phyloP scores from a whole-genome alignment of 2,888 invertebrate genomes.

The Melanostoma scalare region DNA sequence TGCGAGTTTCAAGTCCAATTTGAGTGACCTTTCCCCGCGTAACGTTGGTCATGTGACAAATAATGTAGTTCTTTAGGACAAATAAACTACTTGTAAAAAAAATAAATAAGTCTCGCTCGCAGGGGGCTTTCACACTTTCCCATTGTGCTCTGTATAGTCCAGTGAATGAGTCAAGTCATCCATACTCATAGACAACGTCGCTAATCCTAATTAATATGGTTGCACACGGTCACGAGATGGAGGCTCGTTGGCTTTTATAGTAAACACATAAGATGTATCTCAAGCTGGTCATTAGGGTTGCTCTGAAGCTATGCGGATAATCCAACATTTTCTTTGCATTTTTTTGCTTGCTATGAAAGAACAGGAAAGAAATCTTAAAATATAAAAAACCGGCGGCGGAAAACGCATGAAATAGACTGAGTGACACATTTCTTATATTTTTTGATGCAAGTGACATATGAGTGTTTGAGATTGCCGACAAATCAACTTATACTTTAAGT shows the following conservation, averaged over 20 bases:
- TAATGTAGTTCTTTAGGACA: conserved; percentile 62
- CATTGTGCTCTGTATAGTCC: conserved; percentile 33
- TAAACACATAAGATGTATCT: not conserved
- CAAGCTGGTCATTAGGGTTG: conserved; percentile 29
- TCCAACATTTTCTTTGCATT: too few species aligned
- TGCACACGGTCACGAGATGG: conserved; percentile 39
- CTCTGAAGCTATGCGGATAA: too few species aligned
- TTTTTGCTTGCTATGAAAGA: too few species aligned
- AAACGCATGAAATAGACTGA: too few species aligned
- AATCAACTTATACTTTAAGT: too few species aligned
- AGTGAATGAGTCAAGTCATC: conserved; percentile 38
- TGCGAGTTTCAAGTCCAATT: conserved; percentile 20
- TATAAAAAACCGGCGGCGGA: too few species aligned
- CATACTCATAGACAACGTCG: conserved; percentile 35
- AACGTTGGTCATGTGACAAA: conserved; percentile 16
- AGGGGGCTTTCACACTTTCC: conserved; percentile 66
- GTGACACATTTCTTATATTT: too few species aligned
- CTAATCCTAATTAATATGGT: conserved; percentile 67
- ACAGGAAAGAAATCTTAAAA: too few species aligned
- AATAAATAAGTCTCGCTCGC: conserved; percentile 1
- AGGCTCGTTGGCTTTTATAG: conserved; percentile 48
- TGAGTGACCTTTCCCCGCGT: conserved; percentile 58
- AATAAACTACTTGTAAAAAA: conserved; percentile 42
- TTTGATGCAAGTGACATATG: too few species aligned
- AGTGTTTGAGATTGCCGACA: too few species aligned